Evolutionary conservation across 2,113 vertebrate genomes (phyloP).

Genomic region (Vulpes ferrilata): DNA sequence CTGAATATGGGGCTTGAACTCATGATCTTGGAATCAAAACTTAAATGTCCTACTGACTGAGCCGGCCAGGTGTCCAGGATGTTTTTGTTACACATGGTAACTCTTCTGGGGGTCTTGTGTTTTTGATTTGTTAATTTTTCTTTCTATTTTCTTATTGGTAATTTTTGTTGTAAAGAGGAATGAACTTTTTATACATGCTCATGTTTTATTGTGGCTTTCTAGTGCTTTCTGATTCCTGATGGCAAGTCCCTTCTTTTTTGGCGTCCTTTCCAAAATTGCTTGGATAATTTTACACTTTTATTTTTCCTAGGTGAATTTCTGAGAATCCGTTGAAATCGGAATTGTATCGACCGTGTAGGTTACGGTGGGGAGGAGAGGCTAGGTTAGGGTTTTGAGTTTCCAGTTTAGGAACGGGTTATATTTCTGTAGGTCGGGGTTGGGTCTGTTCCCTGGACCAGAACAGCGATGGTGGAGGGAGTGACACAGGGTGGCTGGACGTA

Average conservation of each 20-base stretch:
- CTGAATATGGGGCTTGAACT: background rate
- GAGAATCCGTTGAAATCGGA: background rate
- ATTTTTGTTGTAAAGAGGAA: background rate
- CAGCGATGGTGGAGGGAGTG: background rate
- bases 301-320: background rate
- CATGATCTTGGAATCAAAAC: background rate
- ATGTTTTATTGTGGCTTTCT: background rate
- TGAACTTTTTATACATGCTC: background rate
- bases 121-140: background rate
- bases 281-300: background rate
- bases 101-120: background rate
- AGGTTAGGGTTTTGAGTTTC: background rate
- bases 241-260: background rate
- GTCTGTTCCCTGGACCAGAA: background rate
- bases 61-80: background rate
- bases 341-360: background rate
- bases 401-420: background rate
- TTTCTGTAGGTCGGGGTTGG: background rate
- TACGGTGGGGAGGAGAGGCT: background rate
- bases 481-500: background rate
- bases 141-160: background rate
- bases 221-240: background rate
- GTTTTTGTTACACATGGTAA: background rate
- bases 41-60: background rate
- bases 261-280: background rate